Evolutionary conservation across 2,797 vertebrate genomes (phyloP).

Genomic region (Poecilia wingei): DNA sequence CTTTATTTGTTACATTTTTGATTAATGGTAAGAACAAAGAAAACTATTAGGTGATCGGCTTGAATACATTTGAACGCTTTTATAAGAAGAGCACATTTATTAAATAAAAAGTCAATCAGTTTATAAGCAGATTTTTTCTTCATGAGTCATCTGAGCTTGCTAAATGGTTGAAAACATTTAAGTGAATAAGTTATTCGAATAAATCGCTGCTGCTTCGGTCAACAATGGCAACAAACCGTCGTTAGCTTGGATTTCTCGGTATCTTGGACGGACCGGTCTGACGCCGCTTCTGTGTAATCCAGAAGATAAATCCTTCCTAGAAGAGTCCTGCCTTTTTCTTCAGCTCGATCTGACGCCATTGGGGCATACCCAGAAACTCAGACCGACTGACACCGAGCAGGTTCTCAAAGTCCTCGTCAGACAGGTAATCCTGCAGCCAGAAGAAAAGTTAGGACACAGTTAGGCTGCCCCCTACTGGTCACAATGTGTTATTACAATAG

Average conservation of each 20-base stretch:
- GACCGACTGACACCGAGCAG: conserved; percentile 86
- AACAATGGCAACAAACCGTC: not conserved
- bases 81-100: conserved; percentile 40
- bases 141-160: not conserved
- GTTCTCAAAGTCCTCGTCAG: conserved; percentile 86
- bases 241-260: not conserved
- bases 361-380: conserved; percentile 87
- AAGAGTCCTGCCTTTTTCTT: conserved; percentile 92
- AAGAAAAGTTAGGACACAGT: conserved; percentile 13
- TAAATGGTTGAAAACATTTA: not conserved
- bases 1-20: conserved; percentile 50
- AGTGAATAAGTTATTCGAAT: not conserved
- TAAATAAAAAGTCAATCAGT: conserved; percentile 2
- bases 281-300: not conserved
- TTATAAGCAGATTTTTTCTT: not conserved
- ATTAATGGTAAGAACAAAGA: conserved; percentile 22
- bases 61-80: conserved; percentile 26
- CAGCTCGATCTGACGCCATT: conserved; percentile 89
- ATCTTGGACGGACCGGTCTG: not conserved
- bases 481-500: conserved; percentile 15
- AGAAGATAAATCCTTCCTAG: conserved; percentile 64
- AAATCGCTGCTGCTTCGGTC: not conserved
- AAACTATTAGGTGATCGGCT: conserved; percentile 29
- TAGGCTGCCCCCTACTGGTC: conserved; percentile 54
- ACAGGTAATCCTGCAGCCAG: conserved; percentile 84